phyloP scores from a whole-genome alignment of 1,140 invertebrate species.

The Drosophila mojavensis region DNA sequence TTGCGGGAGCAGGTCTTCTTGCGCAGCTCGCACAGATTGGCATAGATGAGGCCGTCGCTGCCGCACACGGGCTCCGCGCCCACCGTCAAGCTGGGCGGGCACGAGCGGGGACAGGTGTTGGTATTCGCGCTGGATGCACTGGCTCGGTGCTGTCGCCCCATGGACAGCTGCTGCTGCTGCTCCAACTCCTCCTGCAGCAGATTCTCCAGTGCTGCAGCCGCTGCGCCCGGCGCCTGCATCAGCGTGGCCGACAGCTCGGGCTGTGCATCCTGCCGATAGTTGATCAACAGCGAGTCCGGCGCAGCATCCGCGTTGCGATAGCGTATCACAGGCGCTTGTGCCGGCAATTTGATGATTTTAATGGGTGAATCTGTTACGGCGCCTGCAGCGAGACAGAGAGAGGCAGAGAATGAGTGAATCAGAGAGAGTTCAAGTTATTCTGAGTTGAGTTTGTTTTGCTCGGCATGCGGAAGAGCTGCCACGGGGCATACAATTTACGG shows the following conservation, averaged over 20 bases:
- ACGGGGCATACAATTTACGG: conserved; percentile 64
- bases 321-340: conserved; percentile 75
- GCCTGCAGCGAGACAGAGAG: conserved; percentile 26
- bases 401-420: not conserved
- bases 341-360: conserved; percentile 76
- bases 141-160: conserved; percentile 67
- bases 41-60: conserved; percentile 93
- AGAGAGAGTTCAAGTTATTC: not conserved
- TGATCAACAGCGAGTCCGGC: conserved; percentile 69
- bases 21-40: conserved; percentile 95
- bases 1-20: conserved; percentile 96
- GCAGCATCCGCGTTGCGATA: conserved; percentile 72
- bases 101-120: conserved; percentile 90
- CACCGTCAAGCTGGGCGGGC: conserved; percentile 87
- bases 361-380: conserved; percentile 79
- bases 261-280: conserved; percentile 68
- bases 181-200: conserved; percentile 64
- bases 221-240: conserved; percentile 63
- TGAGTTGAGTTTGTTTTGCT: not conserved
- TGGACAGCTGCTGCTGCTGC: conserved; percentile 55
- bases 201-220: conserved; percentile 64
- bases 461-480: conserved; percentile 61
- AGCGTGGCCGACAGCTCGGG: conserved; percentile 56
- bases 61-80: conserved; percentile 94
- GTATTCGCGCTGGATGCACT: conserved; percentile 36